Conservation (phyloP, 2,888 invertebrate genomes). For the Leptogaster cylindrica region DNA sequence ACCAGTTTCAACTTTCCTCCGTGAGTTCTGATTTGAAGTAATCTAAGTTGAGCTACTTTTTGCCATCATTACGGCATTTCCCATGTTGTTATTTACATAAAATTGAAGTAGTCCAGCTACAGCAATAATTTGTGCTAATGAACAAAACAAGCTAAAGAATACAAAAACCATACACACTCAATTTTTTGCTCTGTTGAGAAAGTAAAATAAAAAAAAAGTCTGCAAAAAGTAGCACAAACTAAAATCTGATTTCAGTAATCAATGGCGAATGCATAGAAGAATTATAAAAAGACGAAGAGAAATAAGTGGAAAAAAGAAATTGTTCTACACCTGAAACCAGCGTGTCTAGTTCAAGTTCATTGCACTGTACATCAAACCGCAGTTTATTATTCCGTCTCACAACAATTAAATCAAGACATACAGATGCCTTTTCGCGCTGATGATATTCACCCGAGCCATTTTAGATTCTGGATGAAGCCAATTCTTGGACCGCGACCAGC, state of each 20-base stretch:
- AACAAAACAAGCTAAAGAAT: background rate
- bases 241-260: background rate
- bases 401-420: constrained; percentile 3
- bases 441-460: background rate
- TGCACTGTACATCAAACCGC: constrained; percentile 2
- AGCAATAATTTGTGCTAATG: background rate
- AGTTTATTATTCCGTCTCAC: constrained; percentile 3
- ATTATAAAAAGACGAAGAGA: too few relatives aligned
- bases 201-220: background rate
- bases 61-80: background rate
- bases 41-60: background rate
- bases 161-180: background rate
- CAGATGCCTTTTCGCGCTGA: background rate
- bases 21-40: too few relatives aligned
- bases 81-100: background rate
- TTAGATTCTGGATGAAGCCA: background rate
- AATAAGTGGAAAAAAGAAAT: too few relatives aligned
- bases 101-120: too few relatives aligned
- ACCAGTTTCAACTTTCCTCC: too few relatives aligned
- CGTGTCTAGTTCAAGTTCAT: constrained; percentile 16
- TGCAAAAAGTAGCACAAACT: background rate
- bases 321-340: background rate
- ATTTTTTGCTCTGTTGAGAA: background rate
- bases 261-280: too few relatives aligned
- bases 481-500: background rate